phyloP scores from a whole-genome alignment of 1,140 invertebrate genomes.

The Plectrocnemia conspersa region DNA sequence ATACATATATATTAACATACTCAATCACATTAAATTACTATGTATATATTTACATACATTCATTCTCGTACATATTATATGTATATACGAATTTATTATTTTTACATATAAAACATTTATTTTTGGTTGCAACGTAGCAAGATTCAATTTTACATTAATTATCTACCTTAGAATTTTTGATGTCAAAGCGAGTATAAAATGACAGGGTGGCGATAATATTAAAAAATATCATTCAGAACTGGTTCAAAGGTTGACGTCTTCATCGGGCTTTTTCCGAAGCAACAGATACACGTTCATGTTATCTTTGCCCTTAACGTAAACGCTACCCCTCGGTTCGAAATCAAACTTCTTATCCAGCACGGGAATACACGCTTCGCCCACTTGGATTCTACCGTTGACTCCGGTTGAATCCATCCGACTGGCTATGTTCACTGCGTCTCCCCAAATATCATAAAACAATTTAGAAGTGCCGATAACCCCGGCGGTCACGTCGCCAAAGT shows the following conservation, averaged over 20 bases:
- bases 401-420: conserved; percentile 94
- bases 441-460: conserved; percentile 97
- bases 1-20: too few relatives aligned
- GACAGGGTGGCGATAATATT: too few relatives aligned
- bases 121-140: too few relatives aligned
- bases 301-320: conserved; percentile 94
- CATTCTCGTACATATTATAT: too few relatives aligned
- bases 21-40: too few relatives aligned
- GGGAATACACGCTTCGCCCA: conserved; percentile 68
- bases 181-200: too few relatives aligned
- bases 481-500: conserved; percentile 86
- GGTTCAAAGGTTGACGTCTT: conserved; percentile 15
- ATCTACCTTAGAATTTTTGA: too few relatives aligned
- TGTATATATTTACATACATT: too few relatives aligned
- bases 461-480: conserved; percentile 96
- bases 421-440: conserved; percentile 96
- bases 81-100: too few relatives aligned
- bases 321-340: conserved; percentile 77
- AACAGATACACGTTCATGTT: conserved; percentile 85
- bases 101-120: too few relatives aligned
- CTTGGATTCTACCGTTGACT: conserved; percentile 79
- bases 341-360: conserved; percentile 66
- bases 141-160: too few relatives aligned
- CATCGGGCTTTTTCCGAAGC: conserved; percentile 48
- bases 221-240: too few relatives aligned